phyloP scores from a whole-genome alignment of 1,140 invertebrate species.

The Pachypeltis micranthus region DNA sequence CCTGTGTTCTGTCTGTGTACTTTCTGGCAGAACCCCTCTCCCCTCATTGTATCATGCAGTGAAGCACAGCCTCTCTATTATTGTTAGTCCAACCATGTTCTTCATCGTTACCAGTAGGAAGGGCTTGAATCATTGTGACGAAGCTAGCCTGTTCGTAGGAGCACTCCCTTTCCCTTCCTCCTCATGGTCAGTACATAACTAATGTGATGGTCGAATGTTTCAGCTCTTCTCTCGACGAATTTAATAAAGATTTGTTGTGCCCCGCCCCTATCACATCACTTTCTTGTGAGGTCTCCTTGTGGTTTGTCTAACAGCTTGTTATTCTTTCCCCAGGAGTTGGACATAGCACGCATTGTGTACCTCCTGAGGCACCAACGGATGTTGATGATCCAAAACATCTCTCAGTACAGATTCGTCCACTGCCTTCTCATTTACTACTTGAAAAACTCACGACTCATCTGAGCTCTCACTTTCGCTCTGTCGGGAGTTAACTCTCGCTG shows the following conservation, averaged over 20 bases:
- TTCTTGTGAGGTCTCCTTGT: neutral
- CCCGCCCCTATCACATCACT: neutral
- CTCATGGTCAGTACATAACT: no score
- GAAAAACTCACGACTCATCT: slow-evolving; percentile 75
- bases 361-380: slow-evolving; percentile 70
- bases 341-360: slow-evolving; percentile 61
- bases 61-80: no score
- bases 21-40: neutral
- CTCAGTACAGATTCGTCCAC: slow-evolving; percentile 84
- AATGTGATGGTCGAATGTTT: no score
- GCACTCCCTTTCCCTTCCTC: no score
- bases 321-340: slow-evolving; percentile 49
- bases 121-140: no score
- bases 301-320: slow-evolving; percentile 4
- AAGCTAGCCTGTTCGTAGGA: no score
- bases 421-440: slow-evolving; percentile 70
- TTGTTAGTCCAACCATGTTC: no score
- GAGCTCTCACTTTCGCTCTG: no score
- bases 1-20: neutral
- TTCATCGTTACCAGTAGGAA: no score
- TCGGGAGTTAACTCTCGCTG: no score
- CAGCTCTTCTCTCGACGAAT: no score
- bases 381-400: slow-evolving; percentile 71
- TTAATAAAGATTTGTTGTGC: neutral
- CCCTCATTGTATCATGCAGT: neutral